Base-by-base conservation (phyloP, 2,888 invertebrate genomes). In the Polymixis flavicincta region DNA sequence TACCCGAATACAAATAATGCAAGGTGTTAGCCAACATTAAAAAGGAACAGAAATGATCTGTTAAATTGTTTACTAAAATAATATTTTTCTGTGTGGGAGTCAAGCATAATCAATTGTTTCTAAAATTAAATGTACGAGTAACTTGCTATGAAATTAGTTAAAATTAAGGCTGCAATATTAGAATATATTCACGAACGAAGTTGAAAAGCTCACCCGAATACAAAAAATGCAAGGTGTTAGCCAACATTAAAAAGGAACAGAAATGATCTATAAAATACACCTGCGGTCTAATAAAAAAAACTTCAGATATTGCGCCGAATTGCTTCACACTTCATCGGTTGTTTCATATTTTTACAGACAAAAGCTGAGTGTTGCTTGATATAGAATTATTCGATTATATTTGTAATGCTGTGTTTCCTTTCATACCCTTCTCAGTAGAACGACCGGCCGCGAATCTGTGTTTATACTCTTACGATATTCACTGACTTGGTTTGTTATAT, bases 201-300 rank as follows among this genome's bases (percentile, higher is more conserved):
- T 72, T 61, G 32, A 57, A 81, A 78, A 67, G 37, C 64, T 71
- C 76, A 73, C 52, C 59, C 76, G 78, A 85, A 87, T 85, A 90
- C 85, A 90, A 28, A 74, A 90, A 90, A 91, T 89, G 86, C 89
- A 90, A 92, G 88, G 91, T 92, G 89, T 90, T 87, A 88, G 87
- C 88, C 84, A 87, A 85, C 90, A 92, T 92, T 90, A 92, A 92
- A 37, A 91, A 85, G 88, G 89, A 90, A 90, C 90, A 90, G 85
- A 90, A 90, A 85, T 87, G 89, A 90, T 90, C 92, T 91, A 94
- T 94, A 93, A 94, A 94, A 90, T 91, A 92, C 94, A 94, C 93
- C 94, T 94, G 94, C 87, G 93, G 92, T 92, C 91, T 89, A 91
- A 91, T 92, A 93, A 94, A 94, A 94, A 94, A 93, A 92, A 76